phyloP scores from a whole-genome alignment of 2,113 vertebrate genomes.

The Boleophthalmus pectinirostris region DNA sequence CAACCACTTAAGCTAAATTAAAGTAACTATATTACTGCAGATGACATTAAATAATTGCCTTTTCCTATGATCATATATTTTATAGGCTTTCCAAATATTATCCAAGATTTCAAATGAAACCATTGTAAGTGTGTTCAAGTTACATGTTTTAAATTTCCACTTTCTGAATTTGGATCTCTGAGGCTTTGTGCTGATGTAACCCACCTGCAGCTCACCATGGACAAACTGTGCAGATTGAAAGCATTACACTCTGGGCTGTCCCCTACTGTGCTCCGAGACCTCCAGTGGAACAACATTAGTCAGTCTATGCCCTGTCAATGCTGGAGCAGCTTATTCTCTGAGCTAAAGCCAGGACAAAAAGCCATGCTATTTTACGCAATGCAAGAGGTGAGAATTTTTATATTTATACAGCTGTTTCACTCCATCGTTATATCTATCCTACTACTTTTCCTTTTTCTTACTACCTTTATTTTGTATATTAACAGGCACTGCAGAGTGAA shows the following conservation, averaged over 20 bases:
- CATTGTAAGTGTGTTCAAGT: slow-evolving; percentile 75
- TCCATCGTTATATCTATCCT: not conserved
- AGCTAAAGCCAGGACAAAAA: slow-evolving; percentile 78
- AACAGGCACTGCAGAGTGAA: slow-evolving; percentile 59
- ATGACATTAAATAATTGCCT: not conserved
- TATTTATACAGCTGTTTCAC: slow-evolving; percentile 2
- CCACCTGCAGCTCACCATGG: slow-evolving; percentile 68
- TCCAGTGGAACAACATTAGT: slow-evolving; percentile 67
- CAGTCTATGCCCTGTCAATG: slow-evolving; percentile 75
- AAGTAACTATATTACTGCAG: not conserved
- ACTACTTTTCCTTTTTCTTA: not conserved
- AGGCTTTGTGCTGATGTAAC: slow-evolving; percentile 20
- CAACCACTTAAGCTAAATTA: not conserved
- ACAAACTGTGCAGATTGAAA: slow-evolving; percentile 75
- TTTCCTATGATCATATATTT: not conserved
- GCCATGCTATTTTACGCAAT: slow-evolving; percentile 79
- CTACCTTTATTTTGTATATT: slow-evolving; percentile 19
- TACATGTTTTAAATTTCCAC: slow-evolving; percentile 10
- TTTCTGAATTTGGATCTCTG: slow-evolving; percentile 9
- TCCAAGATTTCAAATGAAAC: slow-evolving; percentile 73
- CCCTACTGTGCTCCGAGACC: slow-evolving; percentile 73
- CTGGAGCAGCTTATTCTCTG: slow-evolving; percentile 75
- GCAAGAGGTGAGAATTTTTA: slow-evolving; percentile 74
- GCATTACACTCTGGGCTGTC: slow-evolving; percentile 79
- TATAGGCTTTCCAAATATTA: slow-evolving; percentile 82